Conservation (phyloP, 2,888 invertebrate genomes). For the Apantesis nais region DNA sequence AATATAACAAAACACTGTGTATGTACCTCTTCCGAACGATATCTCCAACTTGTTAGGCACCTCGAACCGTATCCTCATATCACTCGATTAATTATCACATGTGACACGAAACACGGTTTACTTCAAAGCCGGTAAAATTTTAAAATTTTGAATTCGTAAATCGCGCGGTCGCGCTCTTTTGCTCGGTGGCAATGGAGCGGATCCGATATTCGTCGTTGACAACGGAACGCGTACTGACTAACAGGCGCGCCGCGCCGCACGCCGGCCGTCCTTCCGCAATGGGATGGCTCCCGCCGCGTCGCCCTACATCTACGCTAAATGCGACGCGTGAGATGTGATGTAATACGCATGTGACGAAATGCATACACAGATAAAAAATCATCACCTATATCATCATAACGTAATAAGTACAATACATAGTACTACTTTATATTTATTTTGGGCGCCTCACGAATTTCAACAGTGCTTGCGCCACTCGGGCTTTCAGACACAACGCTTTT, state of each 20-base stretch:
- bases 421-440: neutral
- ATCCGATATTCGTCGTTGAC: conserved; percentile 74
- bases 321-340: conserved; percentile 73
- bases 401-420: neutral
- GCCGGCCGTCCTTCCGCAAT: conserved; percentile 71
- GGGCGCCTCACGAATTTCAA: conserved; percentile 10
- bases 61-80: conserved; percentile 82
- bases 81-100: conserved; percentile 62
- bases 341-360: conserved; percentile 77
- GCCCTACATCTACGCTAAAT: conserved; percentile 71
- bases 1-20: conserved; percentile 56
- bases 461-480: conserved; percentile 10
- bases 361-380: conserved; percentile 61
- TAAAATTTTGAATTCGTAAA: conserved; percentile 45
- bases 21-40: conserved; percentile 76
- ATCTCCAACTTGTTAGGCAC: conserved; percentile 84
- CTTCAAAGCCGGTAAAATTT: conserved; percentile 46
- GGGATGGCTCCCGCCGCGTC: conserved; percentile 82
- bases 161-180: conserved; percentile 45
- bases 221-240: conserved; percentile 68
- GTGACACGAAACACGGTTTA: conserved; percentile 53
- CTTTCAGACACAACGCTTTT: conserved; percentile 27
- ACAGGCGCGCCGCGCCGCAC: conserved; percentile 40
- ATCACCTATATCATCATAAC: conserved; percentile 63
- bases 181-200: conserved; percentile 64